These are phyloP conservation scores for Nibea coibor DNA, from an alignment of 2,113 vertebrate species.

Conservation along the genomic window DNA sequence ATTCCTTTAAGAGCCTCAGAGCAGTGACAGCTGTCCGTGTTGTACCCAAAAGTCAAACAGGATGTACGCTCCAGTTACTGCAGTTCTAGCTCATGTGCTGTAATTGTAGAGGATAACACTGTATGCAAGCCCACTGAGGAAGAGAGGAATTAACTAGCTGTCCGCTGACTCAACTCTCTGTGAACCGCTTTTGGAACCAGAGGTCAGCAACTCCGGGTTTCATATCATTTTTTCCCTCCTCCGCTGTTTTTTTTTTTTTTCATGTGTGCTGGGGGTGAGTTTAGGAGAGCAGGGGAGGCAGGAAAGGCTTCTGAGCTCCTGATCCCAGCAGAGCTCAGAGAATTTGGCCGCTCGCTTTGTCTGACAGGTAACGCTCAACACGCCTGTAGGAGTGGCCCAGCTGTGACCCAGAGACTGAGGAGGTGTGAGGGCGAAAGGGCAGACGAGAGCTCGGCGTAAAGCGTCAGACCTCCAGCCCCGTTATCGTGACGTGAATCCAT, in stretches of 20 bases:
- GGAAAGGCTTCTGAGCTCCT: slow-evolving; percentile 35
- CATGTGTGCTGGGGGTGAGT: slow-evolving; percentile 37
- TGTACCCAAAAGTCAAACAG: slow-evolving; percentile 40
- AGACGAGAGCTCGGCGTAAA: slow-evolving; percentile 32
- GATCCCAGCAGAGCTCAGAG: slow-evolving; percentile 38
- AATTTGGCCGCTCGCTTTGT: slow-evolving; percentile 17
- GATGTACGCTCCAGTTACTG: slow-evolving; percentile 36
- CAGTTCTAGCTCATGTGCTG: slow-evolving; percentile 17
- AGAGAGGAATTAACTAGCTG: slow-evolving; percentile 50
- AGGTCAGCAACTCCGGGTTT: slow-evolving; percentile 69
- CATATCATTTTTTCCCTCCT: slow-evolving; percentile 57
- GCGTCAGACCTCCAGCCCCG: neutral
- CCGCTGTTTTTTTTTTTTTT: slow-evolving; percentile 38
- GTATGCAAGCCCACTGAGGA: slow-evolving; percentile 53
- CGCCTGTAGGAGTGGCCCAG: slow-evolving; percentile 47
- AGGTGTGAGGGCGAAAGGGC: slow-evolving; percentile 58
- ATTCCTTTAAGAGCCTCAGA: slow-evolving; percentile 1
- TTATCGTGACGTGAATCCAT: neutral
- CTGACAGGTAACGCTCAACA: slow-evolving; percentile 66
- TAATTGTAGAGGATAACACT: slow-evolving; percentile 35
- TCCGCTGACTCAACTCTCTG: slow-evolving; percentile 73
- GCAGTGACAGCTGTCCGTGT: slow-evolving; percentile 10
- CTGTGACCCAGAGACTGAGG: slow-evolving; percentile 57
- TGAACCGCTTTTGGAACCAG: slow-evolving; percentile 68
- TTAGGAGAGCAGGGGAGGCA: slow-evolving; percentile 26